Evolutionary conservation across 2,888 invertebrate genomes (phyloP).

Genomic region (Ferdinandea cuprea): DNA sequence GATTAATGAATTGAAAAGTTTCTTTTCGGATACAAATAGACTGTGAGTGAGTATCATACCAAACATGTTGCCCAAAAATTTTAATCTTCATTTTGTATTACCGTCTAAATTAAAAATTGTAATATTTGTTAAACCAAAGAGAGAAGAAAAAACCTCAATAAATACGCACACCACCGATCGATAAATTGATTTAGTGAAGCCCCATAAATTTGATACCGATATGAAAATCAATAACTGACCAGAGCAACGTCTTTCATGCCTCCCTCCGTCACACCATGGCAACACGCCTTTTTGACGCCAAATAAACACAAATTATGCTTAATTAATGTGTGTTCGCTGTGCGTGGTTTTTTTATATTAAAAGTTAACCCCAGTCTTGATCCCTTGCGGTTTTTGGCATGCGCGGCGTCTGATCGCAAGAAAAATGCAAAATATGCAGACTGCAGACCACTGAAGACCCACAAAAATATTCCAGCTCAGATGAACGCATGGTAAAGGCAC

Average conservation of each 20-base stretch:
- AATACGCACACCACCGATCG: constrained; percentile 33
- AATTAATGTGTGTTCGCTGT: constrained; percentile 16
- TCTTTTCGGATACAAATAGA: too few species aligned
- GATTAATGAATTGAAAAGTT: not conserved
- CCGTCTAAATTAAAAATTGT: not conserved
- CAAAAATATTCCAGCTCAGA: constrained; percentile 8
- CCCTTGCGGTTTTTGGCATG: constrained; percentile 56
- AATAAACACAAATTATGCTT: constrained; percentile 38
- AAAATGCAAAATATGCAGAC: not conserved
- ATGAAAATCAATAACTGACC: constrained; percentile 55
- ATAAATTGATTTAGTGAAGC: constrained; percentile 49
- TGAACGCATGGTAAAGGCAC: constrained; percentile 33
- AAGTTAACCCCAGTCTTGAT: constrained; percentile 26
- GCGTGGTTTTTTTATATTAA: constrained; percentile 18
- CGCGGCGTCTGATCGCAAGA: constrained; percentile 16
- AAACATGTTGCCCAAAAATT: too few species aligned
- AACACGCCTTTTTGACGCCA: constrained; percentile 20
- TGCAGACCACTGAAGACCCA: constrained; percentile 48
- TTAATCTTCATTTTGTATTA: too few species aligned
- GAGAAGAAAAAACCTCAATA: not conserved
- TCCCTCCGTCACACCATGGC: not conserved
- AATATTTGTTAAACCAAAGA: not conserved
- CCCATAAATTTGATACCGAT: constrained; percentile 33
- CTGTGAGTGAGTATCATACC: too few species aligned
- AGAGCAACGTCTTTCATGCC: not conserved